Evolutionary conservation across 2,113 vertebrate species (phyloP), one percentile per base, ranked within the genome.

Genomic region (Fukomys damarensis): DNA sequence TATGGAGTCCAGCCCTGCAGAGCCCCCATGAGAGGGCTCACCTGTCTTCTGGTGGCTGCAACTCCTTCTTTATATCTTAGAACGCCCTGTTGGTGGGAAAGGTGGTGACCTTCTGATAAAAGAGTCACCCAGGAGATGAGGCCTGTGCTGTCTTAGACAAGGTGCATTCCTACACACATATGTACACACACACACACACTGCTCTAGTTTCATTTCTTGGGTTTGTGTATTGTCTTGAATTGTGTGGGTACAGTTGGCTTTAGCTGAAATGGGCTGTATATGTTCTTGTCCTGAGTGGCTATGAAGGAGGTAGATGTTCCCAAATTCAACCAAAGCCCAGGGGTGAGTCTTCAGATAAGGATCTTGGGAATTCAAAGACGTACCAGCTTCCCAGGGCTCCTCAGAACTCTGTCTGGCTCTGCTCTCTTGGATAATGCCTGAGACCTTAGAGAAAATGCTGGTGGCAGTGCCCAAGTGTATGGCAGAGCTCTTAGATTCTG

Each of bases 61-160:
- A 54, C 9, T n/a, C 93, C 89, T 76, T 76, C 43, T 86, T 38
- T 52, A 74, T 46, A 32, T 49, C 46, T 94, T 46, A 28, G 59
- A 80, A 46, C 52, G 35, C 43, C 7, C 22, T 35, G 4, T 59
- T 87, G 79, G 30, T 59, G 58, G 82, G 46, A 79, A 91, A 81
- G 3, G 17, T 38, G 41, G 16, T 32, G 17, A 10, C 63, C 54
- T 72, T 79, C 65, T 79, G 17, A 52, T 76, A 52, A n/a, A 93
- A 52, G 92, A 91, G 59, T 72, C 91, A 72, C 70, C 46, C 56
- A 86, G 79, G 66, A 81, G 49, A 70, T 54, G 84, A 90, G 41
- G 20, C 38, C 7, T 26, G 12, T 9, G 43, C 41, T 12, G 0
- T 16, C n/a, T 52, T 52, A 41, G 20, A 19, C 12, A 41, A 58